Evolutionary conservation across 2,888 invertebrate genomes (phyloP), one percentile per base, ranked within the genome.

Genomic region (Ischnura elegans): DNA sequence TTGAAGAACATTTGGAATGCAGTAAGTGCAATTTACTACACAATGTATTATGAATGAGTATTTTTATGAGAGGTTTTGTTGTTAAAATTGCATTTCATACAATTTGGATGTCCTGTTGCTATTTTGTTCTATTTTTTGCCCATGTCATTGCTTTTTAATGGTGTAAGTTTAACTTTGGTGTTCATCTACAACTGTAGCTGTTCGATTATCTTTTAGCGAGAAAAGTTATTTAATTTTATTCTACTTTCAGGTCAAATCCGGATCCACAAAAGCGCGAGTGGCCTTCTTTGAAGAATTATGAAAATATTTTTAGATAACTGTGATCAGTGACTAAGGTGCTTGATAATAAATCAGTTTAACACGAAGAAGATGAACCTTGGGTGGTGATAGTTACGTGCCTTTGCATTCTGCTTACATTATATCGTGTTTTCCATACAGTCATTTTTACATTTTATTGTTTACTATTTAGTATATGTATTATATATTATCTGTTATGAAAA

Each of bases 251-350:
- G 98, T 99, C 94, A 98, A 98, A 95, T 98, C 99, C 93, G 99
- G 99, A 93, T 98, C 99, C 94, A 98, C 99, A 1, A 98, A 98
- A 96, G 98, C 99, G 43, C 97, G 99, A 94, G 99, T 99, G 93
- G 99, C 99, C 93, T 99, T 99, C 96, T 99, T 99, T 96, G 99
- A 99, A 96, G 99, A 99, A 95, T 97, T 99, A 95, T 99, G 97
- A 95, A 76, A 0, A 42, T 61, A 45, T n/a, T 55, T 43, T 36
- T 2, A 61, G 61, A 61, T 21, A 90, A 42, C 61, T 90, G 90
- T 90, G 90, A 90, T 61, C 43, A 61, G 51, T 51, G 87, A 87
- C 55, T 87, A 51, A 87, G 90, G 90, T 90, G 90, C 90, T 90
- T 36, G 61, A 43, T 6, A 42, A 51, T 85, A 42, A 93, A 85